Evolutionary conservation across 2,113 vertebrate genomes (phyloP).

Genomic region (Microcebus tavaratra): DNA sequence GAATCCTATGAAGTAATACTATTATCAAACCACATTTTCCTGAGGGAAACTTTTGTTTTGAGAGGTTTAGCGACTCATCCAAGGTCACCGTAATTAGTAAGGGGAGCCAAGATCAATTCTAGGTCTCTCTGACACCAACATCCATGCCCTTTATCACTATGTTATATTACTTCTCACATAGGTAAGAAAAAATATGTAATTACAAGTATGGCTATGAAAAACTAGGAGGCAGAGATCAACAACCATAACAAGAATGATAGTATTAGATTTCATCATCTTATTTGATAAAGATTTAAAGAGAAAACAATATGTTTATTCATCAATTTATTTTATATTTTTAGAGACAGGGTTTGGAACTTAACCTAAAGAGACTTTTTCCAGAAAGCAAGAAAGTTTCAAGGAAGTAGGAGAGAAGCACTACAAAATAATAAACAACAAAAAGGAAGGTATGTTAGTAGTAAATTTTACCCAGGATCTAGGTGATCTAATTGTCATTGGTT

Average conservation of each 20-base stretch:
- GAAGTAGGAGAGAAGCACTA: neutral
- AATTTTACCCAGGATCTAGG: neutral
- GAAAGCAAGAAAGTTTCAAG: constrained; percentile 1
- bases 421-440: neutral
- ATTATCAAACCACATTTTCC: neutral
- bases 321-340: neutral
- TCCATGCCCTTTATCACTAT: neutral
- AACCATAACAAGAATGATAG: neutral
- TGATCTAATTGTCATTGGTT: neutral
- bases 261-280: neutral
- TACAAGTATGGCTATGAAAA: neutral
- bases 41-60: constrained; percentile 17
- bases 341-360: neutral
- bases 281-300: constrained; percentile 35
- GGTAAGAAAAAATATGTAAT: neutral
- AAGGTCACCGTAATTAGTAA: constrained; percentile 12
- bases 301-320: neutral
- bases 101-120: neutral
- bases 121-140: constrained; percentile 7
- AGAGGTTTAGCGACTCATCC: neutral
- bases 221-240: neutral
- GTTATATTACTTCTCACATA: neutral
- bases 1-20: neutral
- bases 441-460: neutral
- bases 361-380: neutral